A percentile compares a stretch with the other conserved stretches of the same genome.
Evolutionary conservation across 2,113 vertebrate species (phyloP).

Genomic region (Zosterops borbonicus): DNA sequence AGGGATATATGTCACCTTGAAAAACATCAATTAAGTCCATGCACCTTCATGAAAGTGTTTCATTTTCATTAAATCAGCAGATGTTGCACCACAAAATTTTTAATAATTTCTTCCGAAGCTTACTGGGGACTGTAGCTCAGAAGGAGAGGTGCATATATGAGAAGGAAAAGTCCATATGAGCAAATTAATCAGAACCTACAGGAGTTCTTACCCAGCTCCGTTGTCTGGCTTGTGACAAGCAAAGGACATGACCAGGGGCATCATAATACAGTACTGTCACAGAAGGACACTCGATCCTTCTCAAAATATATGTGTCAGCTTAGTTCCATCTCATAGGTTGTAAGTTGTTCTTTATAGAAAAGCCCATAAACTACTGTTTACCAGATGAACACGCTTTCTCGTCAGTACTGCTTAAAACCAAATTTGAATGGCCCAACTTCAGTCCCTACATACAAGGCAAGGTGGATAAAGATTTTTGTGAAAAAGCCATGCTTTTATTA

Average conservation of each 20-base stretch:
- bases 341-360: not conserved
- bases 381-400: not conserved
- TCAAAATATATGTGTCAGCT: fast-evolving
- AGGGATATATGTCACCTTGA: not conserved
- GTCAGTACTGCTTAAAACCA: not conserved
- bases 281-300: not conserved
- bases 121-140: not conserved
- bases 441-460: not conserved
- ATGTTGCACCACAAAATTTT: not conserved
- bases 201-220: not conserved
- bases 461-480: not conserved
- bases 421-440: not conserved
- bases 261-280: too few relatives aligned
- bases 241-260: not conserved
- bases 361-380: not conserved
- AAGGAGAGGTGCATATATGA: not conserved
- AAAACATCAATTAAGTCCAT: not conserved
- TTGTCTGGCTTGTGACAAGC: not conserved
- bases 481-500: fast-evolving
- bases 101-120: not conserved
- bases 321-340: not conserved
- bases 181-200: not conserved
- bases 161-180: not conserved
- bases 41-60: not conserved
- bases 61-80: not conserved